A percentile compares a stretch with the other conserved stretches of the same genome.
phyloP scores from a whole-genome alignment of 2,797 vertebrate genomes.

The Kryptolebias ocellatus region DNA sequence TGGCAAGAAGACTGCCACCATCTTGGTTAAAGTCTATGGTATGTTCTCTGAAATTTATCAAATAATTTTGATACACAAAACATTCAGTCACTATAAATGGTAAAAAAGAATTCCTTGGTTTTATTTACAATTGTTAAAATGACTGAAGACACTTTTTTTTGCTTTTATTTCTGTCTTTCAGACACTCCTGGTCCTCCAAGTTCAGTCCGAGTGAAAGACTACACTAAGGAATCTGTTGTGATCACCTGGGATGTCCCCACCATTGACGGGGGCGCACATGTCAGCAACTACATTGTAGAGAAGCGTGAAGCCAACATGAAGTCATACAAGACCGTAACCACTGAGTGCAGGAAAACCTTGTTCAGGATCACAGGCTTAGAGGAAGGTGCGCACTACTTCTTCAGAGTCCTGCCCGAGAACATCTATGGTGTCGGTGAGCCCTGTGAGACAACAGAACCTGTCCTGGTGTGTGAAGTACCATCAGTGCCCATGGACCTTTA shows the following conservation, averaged over 20 bases:
- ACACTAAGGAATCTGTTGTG: conserved; percentile 95
- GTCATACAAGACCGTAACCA: conserved; percentile 96
- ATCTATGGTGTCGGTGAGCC: conserved; percentile 97
- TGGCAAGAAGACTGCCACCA: conserved; percentile 92
- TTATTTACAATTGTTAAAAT: not conserved
- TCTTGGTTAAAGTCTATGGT: conserved; percentile 98
- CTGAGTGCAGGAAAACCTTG: conserved; percentile 95
- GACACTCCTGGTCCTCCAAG: conserved; percentile 96
- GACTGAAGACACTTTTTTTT: not conserved
- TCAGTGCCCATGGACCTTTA: conserved; percentile 90
- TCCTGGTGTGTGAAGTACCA: conserved; percentile 94
- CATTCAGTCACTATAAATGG: not conserved
- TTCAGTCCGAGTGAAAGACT: conserved; percentile 94
- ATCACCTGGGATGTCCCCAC: conserved; percentile 97
- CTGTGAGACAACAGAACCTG: conserved; percentile 91
- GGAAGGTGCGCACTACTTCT: conserved; percentile 94
- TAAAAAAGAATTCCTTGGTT: not conserved
- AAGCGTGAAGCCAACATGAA: conserved; percentile 97
- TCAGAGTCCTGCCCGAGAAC: conserved; percentile 97
- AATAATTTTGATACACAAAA: not conserved
- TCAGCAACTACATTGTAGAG: conserved; percentile 97
- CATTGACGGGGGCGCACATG: conserved; percentile 93
- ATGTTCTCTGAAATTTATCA: conserved; percentile 50
- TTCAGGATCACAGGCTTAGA: conserved; percentile 91
- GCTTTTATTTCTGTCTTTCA: conserved; percentile 56